Conservation (phyloP, 2,888 invertebrate genomes). For the Thereva unica region DNA sequence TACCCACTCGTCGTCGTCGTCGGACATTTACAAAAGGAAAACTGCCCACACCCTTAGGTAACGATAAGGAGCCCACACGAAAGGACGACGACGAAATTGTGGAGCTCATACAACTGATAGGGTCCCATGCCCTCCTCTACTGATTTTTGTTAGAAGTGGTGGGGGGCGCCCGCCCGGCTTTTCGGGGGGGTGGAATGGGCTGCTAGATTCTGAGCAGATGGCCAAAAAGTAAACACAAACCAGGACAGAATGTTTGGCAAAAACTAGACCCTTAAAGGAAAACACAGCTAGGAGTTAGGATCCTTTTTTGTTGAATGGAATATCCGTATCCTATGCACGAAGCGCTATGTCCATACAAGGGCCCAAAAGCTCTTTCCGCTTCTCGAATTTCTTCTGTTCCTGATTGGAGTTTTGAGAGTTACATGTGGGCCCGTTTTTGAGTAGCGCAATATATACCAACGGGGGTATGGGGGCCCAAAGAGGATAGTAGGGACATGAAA, state of each 20-base stretch:
- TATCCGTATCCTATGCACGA: conserved; percentile 25
- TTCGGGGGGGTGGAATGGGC: background rate
- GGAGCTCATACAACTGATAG: background rate
- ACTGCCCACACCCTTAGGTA: conserved; percentile 21
- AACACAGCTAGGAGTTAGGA: conserved; percentile 17
- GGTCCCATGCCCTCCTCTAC: too few relatives aligned
- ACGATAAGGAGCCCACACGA: conserved; percentile 16
- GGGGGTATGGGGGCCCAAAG: background rate
- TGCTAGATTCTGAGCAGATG: conserved; percentile 22
- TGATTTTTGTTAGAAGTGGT: too few relatives aligned
- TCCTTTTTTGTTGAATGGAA: conserved; percentile 31
- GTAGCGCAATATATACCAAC: background rate
- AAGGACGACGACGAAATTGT: conserved; percentile 18
- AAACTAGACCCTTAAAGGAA: conserved; percentile 33
- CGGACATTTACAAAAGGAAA: conserved; percentile 30
- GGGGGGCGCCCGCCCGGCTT: background rate
- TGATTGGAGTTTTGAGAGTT: conserved; percentile 20
- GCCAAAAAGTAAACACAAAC: conserved; percentile 33
- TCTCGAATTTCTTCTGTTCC: conserved; percentile 29
- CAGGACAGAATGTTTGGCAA: conserved; percentile 33
- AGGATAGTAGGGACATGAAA: background rate
- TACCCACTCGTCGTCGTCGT: background rate
- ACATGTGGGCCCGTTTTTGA: background rate
- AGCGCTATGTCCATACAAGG: background rate
- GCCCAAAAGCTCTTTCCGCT: conserved; percentile 16